Base-by-base conservation (phyloP, 2,888 invertebrate genomes). In the Drosophila colorata region DNA sequence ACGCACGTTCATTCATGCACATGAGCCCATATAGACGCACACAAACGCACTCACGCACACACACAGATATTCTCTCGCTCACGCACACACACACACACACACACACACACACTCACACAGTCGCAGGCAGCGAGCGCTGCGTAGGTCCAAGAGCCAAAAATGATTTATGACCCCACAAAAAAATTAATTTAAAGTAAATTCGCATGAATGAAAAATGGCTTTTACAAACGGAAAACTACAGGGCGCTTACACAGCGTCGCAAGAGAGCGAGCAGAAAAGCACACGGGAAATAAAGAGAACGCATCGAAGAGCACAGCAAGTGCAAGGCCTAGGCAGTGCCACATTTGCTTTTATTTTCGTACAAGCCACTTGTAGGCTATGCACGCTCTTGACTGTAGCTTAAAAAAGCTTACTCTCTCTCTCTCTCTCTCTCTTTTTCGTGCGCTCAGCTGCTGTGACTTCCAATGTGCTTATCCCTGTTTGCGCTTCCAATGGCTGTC, bases 141-240 rank as follows among this genome's bases (percentile, higher is more conserved):
- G 74, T 73, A 58, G 70, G 80, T 69, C 75, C 78, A 69, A 69
- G 77, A 73, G 72, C 71, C 78, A 71, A 80, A 88, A 89, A 86
- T 88, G 89, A 86, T 89, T 89, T 89, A 87, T 89, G 87, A 76
- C 73, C 76, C 78, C 84, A 74, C 85, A 84, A 89, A 89, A 88
- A 87, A 87, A 87, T 87, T 84, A 89, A 89, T 87, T 89, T 89
- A 84, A 87, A 85, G 84, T 86, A 90, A 89, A 88, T 90, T 86
- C 86, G 89, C 90, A 89, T 89, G 89, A 89, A 89, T 89, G 89
- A 89, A 89, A 89, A 90, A 89, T 90, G 87, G 87, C 79, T 87
- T 88, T 87, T 75, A 84, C 88, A 88, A 83, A 88, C 83, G 72
- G 65, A 80, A 88, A 86, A 75, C 89, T 85, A 87, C 88, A 82